A percentile compares a stretch with the other conserved stretches of the same genome.
These are phyloP conservation scores for Hypsibius dujardini DNA, from an alignment of 1,140 invertebrate species.

Conservation along the genomic window DNA sequence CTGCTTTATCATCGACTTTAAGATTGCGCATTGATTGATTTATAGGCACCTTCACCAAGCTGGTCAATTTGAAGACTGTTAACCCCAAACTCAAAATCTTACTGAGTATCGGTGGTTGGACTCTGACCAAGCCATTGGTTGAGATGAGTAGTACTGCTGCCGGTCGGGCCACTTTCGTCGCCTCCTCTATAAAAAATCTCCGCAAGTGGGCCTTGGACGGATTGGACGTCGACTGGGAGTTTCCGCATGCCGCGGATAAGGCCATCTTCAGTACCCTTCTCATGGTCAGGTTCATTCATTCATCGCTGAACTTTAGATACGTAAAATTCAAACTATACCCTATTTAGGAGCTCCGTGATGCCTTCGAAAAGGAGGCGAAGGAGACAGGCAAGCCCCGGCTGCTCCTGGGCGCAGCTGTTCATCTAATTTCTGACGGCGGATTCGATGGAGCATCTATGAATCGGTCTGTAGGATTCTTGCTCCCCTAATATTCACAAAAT, in stretches of 20 bases:
- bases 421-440: not conserved
- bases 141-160: not conserved
- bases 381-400: conserved; percentile 56
- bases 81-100: conserved; percentile 1
- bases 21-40: not conserved
- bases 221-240: conserved; percentile 91
- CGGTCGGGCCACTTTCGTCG: not conserved
- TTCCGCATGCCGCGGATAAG: conserved; percentile 41
- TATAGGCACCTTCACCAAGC: not conserved
- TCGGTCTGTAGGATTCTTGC: not conserved
- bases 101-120: not conserved
- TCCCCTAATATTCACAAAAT: not conserved
- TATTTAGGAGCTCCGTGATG: conserved; percentile 59
- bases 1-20: not conserved
- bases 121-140: not conserved
- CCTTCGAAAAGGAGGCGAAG: conserved; percentile 72
- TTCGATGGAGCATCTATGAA: not conserved
- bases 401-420: conserved; percentile 69
- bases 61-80: not conserved
- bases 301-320: conserved; percentile 5
- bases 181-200: conserved; percentile 32
- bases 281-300: conserved; percentile 2
- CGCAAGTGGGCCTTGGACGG: conserved; percentile 80
- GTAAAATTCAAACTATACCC: conserved; percentile 18
- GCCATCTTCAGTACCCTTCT: not conserved